phyloP scores from a whole-genome alignment of 2,797 vertebrate genomes.

The Rallus crepitans region DNA sequence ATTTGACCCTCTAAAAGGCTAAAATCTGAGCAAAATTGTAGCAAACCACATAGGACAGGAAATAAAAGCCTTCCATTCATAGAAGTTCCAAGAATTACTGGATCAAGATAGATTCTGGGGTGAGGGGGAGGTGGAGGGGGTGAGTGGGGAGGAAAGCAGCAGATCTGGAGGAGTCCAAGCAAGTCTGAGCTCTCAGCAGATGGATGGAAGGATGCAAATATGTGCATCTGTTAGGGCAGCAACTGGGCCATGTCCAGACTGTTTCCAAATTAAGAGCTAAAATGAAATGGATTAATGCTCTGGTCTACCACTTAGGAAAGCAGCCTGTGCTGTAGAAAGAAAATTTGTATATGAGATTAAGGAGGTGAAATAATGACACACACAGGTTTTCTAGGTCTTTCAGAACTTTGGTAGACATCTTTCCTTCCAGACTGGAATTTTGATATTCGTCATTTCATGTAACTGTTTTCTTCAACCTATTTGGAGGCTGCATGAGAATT shows the following conservation, averaged over 20 bases:
- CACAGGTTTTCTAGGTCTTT: neutral
- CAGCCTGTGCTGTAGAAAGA: rapidly evolving
- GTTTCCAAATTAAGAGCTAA: neutral
- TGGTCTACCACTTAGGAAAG: neutral
- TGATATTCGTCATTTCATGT: neutral
- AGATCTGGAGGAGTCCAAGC: neutral
- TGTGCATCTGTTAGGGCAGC: neutral
- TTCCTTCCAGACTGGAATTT: neutral
- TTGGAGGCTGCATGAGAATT: neutral
- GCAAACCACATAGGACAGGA: neutral
- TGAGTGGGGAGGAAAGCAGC: neutral
- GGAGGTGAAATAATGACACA: neutral
- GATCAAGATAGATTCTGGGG: neutral
- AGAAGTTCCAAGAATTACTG: neutral
- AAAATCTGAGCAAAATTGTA: neutral
- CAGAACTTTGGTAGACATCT: neutral
- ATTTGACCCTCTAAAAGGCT: neutral
- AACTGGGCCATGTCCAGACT: neutral
- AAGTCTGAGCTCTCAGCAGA: neutral
- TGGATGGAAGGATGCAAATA: neutral
- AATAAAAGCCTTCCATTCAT: neutral
- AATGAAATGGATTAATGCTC: neutral
- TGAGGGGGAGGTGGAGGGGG: too few relatives aligned
- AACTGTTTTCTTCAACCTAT: neutral
- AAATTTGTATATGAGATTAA: neutral